Conservation (phyloP, 2,113 vertebrate species). For the Orycteropus afer region DNA sequence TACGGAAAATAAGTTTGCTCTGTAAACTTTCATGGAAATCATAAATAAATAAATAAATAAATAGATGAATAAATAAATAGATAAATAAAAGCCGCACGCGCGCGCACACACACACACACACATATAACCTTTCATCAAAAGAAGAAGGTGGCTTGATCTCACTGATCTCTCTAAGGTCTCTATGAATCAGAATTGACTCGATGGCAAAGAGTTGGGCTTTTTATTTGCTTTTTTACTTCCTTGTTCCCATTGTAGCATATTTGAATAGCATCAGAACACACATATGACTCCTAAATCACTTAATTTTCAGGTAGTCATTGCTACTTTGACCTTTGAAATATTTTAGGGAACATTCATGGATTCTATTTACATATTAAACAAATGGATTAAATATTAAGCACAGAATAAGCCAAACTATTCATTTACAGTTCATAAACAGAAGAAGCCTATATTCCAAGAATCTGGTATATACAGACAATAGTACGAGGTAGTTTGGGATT, state of each 20-base stretch:
- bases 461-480: background rate
- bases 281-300: background rate
- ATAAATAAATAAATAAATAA: no score
- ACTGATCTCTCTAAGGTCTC: background rate
- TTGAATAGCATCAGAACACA: background rate
- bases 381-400: background rate
- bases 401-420: background rate
- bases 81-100: no score
- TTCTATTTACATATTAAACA: conserved; percentile 27
- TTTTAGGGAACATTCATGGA: background rate
- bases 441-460: background rate
- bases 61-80: no score
- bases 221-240: background rate
- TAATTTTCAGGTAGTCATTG: background rate
- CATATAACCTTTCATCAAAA: background rate
- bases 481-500: background rate
- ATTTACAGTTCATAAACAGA: background rate
- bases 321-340: background rate
- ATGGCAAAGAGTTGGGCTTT: background rate
- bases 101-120: no score
- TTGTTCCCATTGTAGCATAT: background rate
- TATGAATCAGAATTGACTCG: background rate
- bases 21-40: no score
- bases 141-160: background rate
- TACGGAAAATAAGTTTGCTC: no score